phyloP scores from a whole-genome alignment of 2,888 invertebrate genomes.

The Arctia plantaginis region DNA sequence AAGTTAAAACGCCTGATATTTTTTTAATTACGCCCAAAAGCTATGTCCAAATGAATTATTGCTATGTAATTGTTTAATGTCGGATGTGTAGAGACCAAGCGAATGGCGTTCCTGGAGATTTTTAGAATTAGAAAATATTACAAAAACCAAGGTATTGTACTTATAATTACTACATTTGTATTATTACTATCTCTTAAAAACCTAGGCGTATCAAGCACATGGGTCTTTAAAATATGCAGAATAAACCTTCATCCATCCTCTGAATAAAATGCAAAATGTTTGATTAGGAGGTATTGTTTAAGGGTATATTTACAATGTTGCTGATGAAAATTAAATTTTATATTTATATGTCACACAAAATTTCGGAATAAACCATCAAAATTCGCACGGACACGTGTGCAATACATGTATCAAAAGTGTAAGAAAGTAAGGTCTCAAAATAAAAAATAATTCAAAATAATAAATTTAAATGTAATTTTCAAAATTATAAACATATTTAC shows the following conservation, averaged over 20 bases:
- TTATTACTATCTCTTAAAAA: neutral
- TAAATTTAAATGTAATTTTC: slow-evolving; percentile 84
- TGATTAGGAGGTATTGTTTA: neutral
- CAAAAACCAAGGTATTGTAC: too few species aligned
- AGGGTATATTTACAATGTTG: neutral
- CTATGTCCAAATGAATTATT: neutral
- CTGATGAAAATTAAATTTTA: neutral
- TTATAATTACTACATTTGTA: too few species aligned
- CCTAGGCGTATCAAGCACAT: neutral
- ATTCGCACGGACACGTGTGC: neutral
- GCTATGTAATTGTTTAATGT: neutral
- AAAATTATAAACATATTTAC: slow-evolving; percentile 83
- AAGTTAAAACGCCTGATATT: neutral
- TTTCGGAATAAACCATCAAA: neutral
- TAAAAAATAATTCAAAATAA: slow-evolving; percentile 72
- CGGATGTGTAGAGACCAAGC: neutral
- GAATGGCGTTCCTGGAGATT: too few species aligned
- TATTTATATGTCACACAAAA: neutral
- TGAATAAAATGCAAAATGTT: neutral
- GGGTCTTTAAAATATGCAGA: neutral
- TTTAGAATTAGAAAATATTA: neutral
- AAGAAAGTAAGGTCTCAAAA: slow-evolving; percentile 55
- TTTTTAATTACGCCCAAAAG: neutral
- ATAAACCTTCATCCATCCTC: neutral
- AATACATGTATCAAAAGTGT: slow-evolving; percentile 7